Evolutionary conservation across 2,113 vertebrate species (phyloP).

Genomic region (Gasterosteus nipponicus): DNA sequence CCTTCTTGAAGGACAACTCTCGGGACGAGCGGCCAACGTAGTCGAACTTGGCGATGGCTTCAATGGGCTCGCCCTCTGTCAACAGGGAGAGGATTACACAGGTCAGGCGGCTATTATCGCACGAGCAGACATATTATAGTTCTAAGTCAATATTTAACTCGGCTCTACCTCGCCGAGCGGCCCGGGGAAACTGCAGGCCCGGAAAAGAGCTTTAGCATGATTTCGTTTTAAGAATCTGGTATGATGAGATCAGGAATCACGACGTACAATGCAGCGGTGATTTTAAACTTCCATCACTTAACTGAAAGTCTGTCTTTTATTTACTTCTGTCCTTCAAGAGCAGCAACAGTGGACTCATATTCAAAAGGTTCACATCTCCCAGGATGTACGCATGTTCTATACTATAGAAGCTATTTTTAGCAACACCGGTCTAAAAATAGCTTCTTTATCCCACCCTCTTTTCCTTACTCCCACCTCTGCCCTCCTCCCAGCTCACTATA

Average conservation of each 20-base stretch:
- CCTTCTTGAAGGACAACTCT: conserved; percentile 98
- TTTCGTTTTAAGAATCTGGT: conserved; percentile 67
- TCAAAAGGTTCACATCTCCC: conserved; percentile 34
- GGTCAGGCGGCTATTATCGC: conserved; percentile 29
- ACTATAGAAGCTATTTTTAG: conserved; percentile 1
- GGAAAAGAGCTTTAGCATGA: conserved; percentile 40
- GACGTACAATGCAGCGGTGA: background rate
- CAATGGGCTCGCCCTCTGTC: conserved; percentile 95
- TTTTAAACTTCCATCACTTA: background rate
- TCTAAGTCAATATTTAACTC: conserved; percentile 62
- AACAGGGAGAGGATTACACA: conserved; percentile 48
- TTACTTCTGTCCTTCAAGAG: background rate
- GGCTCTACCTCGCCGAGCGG: conserved; percentile 32
- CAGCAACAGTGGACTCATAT: conserved; percentile 13
- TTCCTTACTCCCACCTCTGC: conserved; percentile 55
- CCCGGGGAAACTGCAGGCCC: conserved; percentile 50
- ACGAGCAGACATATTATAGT: conserved; percentile 34
- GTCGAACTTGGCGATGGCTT: conserved; percentile 99
- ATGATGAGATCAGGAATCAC: conserved; percentile 51
- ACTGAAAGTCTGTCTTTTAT: background rate
- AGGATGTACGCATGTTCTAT: conserved; percentile 58
- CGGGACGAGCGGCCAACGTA: conserved; percentile 93
- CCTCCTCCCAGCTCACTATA: conserved; percentile 57
- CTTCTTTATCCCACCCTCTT: conserved; percentile 65
- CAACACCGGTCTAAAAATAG: conserved; percentile 81